A percentile compares a stretch with the other conserved stretches of the same genome.
phyloP scores from a whole-genome alignment of 2,113 vertebrate genomes.

The Pseudorhombus dupliciocellatus region DNA sequence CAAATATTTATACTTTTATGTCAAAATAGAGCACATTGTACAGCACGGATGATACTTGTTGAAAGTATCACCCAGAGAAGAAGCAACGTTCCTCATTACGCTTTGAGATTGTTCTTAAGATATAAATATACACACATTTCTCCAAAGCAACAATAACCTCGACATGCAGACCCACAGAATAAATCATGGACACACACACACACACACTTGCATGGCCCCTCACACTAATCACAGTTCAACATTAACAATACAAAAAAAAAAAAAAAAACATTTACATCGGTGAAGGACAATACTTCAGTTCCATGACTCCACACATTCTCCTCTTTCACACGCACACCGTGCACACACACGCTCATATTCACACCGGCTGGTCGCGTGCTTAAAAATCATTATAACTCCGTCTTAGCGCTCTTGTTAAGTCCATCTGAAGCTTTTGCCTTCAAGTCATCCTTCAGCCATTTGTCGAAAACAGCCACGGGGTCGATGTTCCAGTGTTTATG shows the following conservation, averaged over 20 bases:
- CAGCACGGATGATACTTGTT: slow-evolving; percentile 57
- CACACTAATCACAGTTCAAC: slow-evolving; percentile 40
- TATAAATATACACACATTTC: slow-evolving; percentile 71
- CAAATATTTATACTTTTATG: slow-evolving; percentile 68
- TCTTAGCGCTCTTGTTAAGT: slow-evolving; percentile 69
- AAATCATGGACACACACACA: slow-evolving; percentile 31
- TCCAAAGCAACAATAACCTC: slow-evolving; percentile 42
- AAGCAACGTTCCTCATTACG: slow-evolving; percentile 24
- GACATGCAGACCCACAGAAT: slow-evolving; percentile 39
- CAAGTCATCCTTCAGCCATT: slow-evolving; percentile 85
- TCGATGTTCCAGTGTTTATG: slow-evolving; percentile 99
- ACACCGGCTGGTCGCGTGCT: slow-evolving; percentile 26
- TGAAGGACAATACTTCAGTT: slow-evolving; percentile 24
- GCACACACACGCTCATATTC: slow-evolving; percentile 27
- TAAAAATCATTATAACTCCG: slow-evolving; percentile 84
- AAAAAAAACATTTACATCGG: slow-evolving; percentile 62
- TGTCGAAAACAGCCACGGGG: slow-evolving; percentile 89
- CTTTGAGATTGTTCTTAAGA: slow-evolving; percentile 42
- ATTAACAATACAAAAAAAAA: slow-evolving; percentile 55
- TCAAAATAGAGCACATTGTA: slow-evolving; percentile 72
- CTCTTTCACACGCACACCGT: not conserved
- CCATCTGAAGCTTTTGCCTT: slow-evolving; percentile 40
- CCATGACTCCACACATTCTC: slow-evolving; percentile 24
- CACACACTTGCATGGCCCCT: slow-evolving; percentile 32
- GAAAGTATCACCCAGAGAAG: slow-evolving; percentile 42